These are phyloP conservation scores for Bombus cullumanus DNA, from an alignment of 1,140 invertebrate genomes.

Conservation along the genomic window DNA sequence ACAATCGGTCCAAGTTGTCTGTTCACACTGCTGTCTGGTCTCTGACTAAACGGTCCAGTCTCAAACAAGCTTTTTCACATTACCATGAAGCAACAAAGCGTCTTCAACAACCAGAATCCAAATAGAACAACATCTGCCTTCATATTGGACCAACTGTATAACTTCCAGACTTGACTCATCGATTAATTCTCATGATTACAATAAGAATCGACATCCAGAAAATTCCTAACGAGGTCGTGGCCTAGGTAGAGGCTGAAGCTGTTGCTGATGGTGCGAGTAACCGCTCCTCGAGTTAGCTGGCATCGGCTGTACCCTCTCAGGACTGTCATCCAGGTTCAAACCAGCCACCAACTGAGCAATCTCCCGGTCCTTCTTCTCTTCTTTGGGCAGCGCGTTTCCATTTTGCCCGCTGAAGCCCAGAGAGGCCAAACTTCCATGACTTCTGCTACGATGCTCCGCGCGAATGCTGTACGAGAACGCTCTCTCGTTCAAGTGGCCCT, in stretches of 20 bases:
- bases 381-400: constrained; percentile 80
- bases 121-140: neutral
- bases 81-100: neutral
- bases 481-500: constrained; percentile 95
- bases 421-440: constrained; percentile 94
- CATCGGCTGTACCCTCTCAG: constrained; percentile 86
- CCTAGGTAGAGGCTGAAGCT: constrained; percentile 78
- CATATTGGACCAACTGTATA: neutral
- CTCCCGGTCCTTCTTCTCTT: constrained; percentile 94
- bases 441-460: constrained; percentile 94
- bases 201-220: neutral
- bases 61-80: neutral
- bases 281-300: constrained; percentile 82
- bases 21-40: neutral
- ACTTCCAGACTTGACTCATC: neutral
- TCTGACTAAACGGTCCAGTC: neutral
- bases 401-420: constrained; percentile 83
- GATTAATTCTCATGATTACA: neutral
- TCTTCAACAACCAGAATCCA: neutral
- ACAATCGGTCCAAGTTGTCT: neutral
- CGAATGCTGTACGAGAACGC: constrained; percentile 97
- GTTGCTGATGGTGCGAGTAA: constrained; percentile 75
- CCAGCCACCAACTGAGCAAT: constrained; percentile 95
- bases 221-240: constrained; percentile 76
- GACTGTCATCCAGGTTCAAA: constrained; percentile 90